phyloP scores from a whole-genome alignment of 2,113 vertebrate species.

The Nycticebus coucang region DNA sequence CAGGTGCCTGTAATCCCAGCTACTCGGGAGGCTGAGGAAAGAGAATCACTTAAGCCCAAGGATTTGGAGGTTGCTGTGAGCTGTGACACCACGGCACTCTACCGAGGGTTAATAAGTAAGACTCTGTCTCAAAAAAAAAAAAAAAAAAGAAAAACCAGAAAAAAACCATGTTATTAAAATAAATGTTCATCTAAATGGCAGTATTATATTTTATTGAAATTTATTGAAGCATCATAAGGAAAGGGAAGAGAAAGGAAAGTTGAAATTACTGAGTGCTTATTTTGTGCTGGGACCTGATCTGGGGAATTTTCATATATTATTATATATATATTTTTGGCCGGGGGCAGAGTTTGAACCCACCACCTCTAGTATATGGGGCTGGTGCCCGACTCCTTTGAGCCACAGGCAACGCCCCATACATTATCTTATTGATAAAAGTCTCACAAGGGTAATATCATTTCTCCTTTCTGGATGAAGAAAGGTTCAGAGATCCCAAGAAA shows the following conservation, averaged over 20 bases:
- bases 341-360: too few relatives aligned
- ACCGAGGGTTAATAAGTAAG: too few relatives aligned
- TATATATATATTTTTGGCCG: too few relatives aligned
- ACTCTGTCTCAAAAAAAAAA: too few relatives aligned
- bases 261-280: not conserved
- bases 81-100: too few relatives aligned
- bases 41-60: too few relatives aligned
- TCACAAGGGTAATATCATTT: not conserved
- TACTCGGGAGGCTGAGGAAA: too few relatives aligned
- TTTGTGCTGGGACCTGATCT: not conserved
- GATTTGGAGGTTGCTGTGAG: too few relatives aligned
- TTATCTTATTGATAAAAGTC: not conserved
- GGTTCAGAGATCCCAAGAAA: not conserved
- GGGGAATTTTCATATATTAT: not conserved
- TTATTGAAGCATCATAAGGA: not conserved
- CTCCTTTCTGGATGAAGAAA: not conserved
- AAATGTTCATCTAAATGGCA: not conserved
- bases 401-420: not conserved
- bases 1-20: too few relatives aligned
- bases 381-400: too few relatives aligned
- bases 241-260: not conserved
- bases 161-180: slow-evolving; percentile 17
- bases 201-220: not conserved
- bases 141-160: too few relatives aligned
- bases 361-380: too few relatives aligned